phyloP scores from a whole-genome alignment of 2,888 invertebrate species.

The Norana najaformis region DNA sequence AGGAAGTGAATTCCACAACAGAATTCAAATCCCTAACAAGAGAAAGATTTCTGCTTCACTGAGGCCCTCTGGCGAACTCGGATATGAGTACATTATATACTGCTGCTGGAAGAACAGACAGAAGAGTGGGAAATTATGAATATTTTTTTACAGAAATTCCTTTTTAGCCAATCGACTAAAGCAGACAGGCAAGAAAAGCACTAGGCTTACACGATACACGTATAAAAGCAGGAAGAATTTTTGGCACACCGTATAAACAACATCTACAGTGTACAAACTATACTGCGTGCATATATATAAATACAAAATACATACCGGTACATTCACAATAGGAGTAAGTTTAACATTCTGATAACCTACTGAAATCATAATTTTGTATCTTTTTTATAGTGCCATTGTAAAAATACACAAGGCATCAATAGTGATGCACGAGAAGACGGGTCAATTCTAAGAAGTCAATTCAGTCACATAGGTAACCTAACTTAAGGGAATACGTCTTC shows the following conservation, averaged over 20 bases:
- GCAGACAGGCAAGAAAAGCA: not conserved
- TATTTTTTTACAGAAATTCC: not conserved
- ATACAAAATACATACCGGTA: not conserved
- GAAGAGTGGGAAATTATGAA: not conserved
- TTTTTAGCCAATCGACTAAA: not conserved
- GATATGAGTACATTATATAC: not conserved
- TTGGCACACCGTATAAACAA: slow-evolving; percentile 1
- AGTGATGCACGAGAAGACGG: no score
- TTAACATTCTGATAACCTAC: not conserved
- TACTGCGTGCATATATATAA: not conserved
- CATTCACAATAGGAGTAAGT: not conserved
- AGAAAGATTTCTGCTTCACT: no score
- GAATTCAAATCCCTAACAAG: not conserved
- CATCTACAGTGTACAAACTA: not conserved
- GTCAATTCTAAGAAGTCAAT: not conserved
- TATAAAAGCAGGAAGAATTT: not conserved
- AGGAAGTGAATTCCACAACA: not conserved
- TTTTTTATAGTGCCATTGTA: not conserved
- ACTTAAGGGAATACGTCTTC: not conserved
- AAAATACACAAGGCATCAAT: not conserved
- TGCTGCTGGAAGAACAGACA: not conserved
- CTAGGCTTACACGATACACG: not conserved
- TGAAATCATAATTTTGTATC: not conserved
- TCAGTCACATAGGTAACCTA: not conserved
- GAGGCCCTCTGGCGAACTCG: no score